These are phyloP conservation scores for Smutsia temminckii DNA, from an alignment of 2,797 vertebrate genomes.

Conservation along the genomic window DNA sequence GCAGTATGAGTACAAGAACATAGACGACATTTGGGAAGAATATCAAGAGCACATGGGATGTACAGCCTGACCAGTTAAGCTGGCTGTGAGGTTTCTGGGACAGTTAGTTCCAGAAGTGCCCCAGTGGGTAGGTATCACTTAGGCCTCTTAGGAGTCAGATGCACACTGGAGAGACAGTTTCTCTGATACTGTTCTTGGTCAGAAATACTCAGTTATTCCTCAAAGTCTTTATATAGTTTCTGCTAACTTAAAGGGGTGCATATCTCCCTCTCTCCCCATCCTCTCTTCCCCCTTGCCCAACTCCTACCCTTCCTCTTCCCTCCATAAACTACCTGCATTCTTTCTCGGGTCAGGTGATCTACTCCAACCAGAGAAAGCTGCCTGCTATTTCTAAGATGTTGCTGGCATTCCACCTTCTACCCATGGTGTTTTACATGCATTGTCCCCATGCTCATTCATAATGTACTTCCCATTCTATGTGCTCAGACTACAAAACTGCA, in stretches of 20 bases:
- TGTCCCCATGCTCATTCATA: neutral
- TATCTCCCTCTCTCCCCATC: neutral
- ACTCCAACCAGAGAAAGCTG: neutral
- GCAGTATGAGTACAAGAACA: neutral
- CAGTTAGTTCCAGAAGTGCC: neutral
- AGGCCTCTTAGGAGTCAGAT: neutral
- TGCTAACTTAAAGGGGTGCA: neutral
- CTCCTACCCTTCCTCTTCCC: neutral
- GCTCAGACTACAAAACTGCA: neutral
- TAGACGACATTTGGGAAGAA: neutral
- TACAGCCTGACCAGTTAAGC: rapidly evolving
- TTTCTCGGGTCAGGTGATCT: neutral
- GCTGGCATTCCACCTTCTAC: neutral
- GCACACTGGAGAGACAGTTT: neutral
- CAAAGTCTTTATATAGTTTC: neutral
- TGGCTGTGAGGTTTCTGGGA: neutral
- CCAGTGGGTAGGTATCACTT: neutral
- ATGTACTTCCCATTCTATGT: neutral
- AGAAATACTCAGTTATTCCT: conserved; percentile 23
- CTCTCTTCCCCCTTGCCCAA: neutral
- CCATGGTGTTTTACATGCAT: neutral
- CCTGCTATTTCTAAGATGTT: neutral
- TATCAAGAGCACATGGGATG: neutral
- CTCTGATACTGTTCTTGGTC: neutral
- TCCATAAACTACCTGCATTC: neutral